Percentiles rank a stretch among this genome's conserved stretches.
Evolutionary conservation across 2,888 invertebrate genomes (phyloP).

Genomic region (Poecilus cupreus): DNA sequence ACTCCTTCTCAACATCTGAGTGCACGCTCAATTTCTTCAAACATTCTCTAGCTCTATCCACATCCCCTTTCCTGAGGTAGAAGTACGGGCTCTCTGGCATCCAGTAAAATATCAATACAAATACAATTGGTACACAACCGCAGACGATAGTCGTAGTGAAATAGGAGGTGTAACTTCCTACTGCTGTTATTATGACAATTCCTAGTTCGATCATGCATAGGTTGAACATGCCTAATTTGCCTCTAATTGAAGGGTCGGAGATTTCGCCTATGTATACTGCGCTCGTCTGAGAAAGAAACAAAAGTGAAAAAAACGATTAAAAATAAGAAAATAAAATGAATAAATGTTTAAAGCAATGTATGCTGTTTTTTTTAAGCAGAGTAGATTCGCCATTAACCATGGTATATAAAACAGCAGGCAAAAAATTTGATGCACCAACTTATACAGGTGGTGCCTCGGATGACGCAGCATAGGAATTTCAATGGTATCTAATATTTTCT

Average conservation of each 20-base stretch:
- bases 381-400: too few relatives aligned
- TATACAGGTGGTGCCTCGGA: too few relatives aligned
- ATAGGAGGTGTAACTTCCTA: conserved; percentile 71
- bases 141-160: conserved; percentile 68
- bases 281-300: conserved; percentile 70
- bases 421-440: too few relatives aligned
- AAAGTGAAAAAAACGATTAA: too few relatives aligned
- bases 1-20: conserved; percentile 69
- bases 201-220: conserved; percentile 70
- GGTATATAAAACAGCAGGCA: too few relatives aligned
- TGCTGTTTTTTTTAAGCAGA: too few relatives aligned
- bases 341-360: too few relatives aligned
- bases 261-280: conserved; percentile 76
- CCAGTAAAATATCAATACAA: conserved; percentile 69
- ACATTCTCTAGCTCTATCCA: conserved; percentile 67
- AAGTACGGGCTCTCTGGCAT: conserved; percentile 74
- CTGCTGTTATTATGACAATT: conserved; percentile 69
- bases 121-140: conserved; percentile 68
- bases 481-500: too few relatives aligned
- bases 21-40: conserved; percentile 67
- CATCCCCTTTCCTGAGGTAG: conserved; percentile 70
- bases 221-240: conserved; percentile 69
- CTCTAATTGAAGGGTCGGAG: conserved; percentile 74
- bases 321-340: too few relatives aligned
- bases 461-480: too few relatives aligned